A percentile compares a stretch with the other conserved stretches of the same genome.
Conservation (phyloP, 2,113 vertebrate genomes). For the Centropus unirufus region DNA sequence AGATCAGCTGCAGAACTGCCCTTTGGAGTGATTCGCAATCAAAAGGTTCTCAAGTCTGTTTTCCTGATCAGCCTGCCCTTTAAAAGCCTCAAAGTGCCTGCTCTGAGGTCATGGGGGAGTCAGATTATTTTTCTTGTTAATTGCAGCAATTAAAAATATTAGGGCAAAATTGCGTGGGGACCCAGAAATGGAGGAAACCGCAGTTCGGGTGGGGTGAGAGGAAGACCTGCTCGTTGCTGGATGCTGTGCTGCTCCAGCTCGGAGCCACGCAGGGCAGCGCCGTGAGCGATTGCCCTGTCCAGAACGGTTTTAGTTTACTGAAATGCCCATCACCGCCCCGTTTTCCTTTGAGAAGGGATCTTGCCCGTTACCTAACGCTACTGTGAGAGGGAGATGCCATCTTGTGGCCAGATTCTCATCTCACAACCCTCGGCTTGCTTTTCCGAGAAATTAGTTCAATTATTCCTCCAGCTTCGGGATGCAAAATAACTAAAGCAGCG, state of each 20-base stretch:
- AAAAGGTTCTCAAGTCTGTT: neutral
- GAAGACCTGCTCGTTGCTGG: neutral
- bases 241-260: neutral
- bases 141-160: neutral
- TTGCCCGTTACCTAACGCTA: neutral
- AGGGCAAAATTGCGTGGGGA: neutral
- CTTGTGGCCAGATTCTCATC: conserved; percentile 45
- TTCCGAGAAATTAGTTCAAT: neutral
- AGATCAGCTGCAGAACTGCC: neutral
- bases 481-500: neutral
- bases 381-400: conserved; percentile 62
- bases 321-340: neutral
- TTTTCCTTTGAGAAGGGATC: neutral
- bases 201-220: neutral
- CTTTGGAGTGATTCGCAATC: neutral
- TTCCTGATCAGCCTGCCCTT: neutral
- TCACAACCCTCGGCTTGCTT: neutral
- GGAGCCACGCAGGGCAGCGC: neutral
- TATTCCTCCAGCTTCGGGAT: neutral
- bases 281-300: neutral
- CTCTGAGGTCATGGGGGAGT: neutral
- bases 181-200: neutral
- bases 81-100: neutral
- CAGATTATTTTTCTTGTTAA: neutral
- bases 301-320: neutral